phyloP scores from a whole-genome alignment of 2,113 vertebrate genomes.

The Nipponia nippon region DNA sequence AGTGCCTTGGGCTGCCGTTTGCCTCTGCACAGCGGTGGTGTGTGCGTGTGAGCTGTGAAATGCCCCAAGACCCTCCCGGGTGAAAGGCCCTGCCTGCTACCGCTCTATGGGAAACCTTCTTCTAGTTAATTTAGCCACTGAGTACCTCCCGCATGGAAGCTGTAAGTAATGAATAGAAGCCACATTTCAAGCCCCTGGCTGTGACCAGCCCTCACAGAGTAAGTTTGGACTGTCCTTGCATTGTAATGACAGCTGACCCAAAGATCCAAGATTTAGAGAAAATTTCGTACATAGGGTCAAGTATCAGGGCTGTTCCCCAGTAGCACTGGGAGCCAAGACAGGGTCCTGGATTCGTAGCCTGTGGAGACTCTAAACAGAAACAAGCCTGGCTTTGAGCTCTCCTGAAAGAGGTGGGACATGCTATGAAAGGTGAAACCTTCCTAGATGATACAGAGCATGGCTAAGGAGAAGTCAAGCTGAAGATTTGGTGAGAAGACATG shows the following conservation, averaged over 20 bases:
- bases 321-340: not conserved
- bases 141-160: not conserved
- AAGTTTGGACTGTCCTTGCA: not conserved
- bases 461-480: not conserved
- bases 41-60: rapidly evolving
- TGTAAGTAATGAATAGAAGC: not conserved
- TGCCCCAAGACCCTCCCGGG: not conserved
- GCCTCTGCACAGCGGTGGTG: not conserved
- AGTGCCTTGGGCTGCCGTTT: not conserved
- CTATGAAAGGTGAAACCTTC: not conserved
- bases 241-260: not conserved
- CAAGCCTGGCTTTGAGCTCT: not conserved
- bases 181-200: not conserved
- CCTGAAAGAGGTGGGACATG: not conserved
- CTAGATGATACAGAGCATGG: not conserved
- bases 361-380: not conserved
- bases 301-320: not conserved
- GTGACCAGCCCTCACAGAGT: not conserved
- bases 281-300: not conserved
- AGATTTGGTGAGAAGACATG: not conserved
- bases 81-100: not conserved
- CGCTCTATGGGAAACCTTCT: not conserved
- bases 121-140: not conserved
- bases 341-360: rapidly evolving
- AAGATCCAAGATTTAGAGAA: not conserved